These are phyloP conservation scores for Tetranychus urticae DNA, from an alignment of 1,140 invertebrate species.

Conservation along the genomic window DNA sequence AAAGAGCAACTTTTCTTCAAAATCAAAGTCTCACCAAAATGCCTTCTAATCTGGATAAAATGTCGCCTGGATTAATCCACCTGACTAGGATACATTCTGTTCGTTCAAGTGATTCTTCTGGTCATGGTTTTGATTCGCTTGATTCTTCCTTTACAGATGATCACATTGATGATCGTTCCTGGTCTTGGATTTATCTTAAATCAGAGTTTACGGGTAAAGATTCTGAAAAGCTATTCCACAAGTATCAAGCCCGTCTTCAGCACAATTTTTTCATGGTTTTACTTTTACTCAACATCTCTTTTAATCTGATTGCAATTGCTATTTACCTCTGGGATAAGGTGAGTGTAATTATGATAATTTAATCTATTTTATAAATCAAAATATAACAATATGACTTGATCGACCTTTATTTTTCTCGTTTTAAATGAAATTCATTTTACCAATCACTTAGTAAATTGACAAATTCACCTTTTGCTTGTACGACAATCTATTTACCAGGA, in stretches of 20 bases:
- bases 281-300: slow-evolving; percentile 36
- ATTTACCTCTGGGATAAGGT: slow-evolving; percentile 28
- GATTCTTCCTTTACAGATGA: not conserved
- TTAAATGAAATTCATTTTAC: not conserved
- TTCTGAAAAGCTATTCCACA: slow-evolving; percentile 29
- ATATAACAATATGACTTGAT: not conserved
- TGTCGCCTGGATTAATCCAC: not conserved
- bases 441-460: not conserved
- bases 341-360: slow-evolving; percentile 13
- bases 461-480: too few relatives aligned
- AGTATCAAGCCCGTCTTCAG: slow-evolving; percentile 45
- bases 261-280: slow-evolving; percentile 49
- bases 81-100: not conserved
- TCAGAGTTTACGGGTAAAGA: slow-evolving; percentile 5
- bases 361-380: not conserved
- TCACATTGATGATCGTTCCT: not conserved
- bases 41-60: not conserved
- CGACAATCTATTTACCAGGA: too few relatives aligned
- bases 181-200: slow-evolving; percentile 5
- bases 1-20: too few relatives aligned
- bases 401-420: slow-evolving; percentile 13
- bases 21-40: too few relatives aligned
- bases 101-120: not conserved
- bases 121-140: not conserved
- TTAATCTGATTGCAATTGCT: slow-evolving; percentile 33